These are phyloP conservation scores for Pipistrellus nathusii DNA, from an alignment of 2,797 vertebrate genomes.

Conservation along the genomic window DNA sequence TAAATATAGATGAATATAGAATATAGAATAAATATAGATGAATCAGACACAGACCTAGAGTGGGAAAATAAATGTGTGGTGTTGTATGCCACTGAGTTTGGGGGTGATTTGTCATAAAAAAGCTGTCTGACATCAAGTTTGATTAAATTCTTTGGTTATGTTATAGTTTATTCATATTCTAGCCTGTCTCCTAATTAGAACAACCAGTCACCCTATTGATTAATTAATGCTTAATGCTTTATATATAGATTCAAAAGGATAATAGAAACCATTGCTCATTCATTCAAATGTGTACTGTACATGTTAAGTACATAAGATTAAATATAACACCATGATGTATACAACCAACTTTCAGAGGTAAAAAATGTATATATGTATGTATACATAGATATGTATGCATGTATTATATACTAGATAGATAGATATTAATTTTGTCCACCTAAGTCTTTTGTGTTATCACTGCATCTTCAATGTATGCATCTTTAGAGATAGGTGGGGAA, in stretches of 20 bases:
- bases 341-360: neutral
- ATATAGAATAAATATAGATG: neutral
- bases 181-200: neutral
- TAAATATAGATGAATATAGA: neutral
- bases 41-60: neutral
- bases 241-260: neutral
- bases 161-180: neutral
- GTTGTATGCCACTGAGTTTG: neutral
- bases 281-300: neutral
- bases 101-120: neutral
- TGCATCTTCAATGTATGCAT: neutral
- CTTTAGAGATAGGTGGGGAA: neutral
- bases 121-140: neutral
- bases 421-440: neutral
- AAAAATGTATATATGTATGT: neutral
- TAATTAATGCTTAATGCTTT: neutral
- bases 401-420: neutral
- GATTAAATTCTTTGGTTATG: neutral
- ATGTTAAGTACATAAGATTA: neutral
- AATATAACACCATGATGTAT: neutral
- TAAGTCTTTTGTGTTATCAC: neutral
- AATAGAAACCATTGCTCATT: neutral
- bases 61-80: neutral
- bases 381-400: neutral
- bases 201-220: neutral